Conservation (phyloP, 2,113 vertebrate species). For the Salminus brasiliensis region DNA sequence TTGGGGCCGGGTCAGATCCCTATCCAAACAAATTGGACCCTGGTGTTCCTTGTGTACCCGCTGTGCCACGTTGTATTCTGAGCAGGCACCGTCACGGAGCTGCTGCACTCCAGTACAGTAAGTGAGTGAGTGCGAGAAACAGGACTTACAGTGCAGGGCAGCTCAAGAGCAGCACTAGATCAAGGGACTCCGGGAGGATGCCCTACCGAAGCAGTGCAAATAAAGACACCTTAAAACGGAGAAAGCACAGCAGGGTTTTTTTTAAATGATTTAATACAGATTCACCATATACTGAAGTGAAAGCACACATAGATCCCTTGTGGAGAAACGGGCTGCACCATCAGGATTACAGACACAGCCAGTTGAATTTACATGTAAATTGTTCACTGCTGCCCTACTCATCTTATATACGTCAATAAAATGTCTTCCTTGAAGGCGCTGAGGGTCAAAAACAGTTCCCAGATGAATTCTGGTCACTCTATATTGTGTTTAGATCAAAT, state of each 20-base stretch:
- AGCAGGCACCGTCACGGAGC: background rate
- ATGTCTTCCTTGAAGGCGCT: background rate
- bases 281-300: background rate
- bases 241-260: background rate
- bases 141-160: background rate
- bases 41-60: background rate
- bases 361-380: background rate
- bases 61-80: background rate
- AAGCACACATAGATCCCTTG: background rate
- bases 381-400: background rate
- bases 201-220: background rate
- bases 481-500: background rate
- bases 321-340: background rate
- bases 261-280: background rate
- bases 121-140: background rate
- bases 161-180: background rate
- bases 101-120: background rate
- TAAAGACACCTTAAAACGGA: background rate
- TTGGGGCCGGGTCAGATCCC: conserved; percentile 80
- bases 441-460: background rate
- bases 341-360: background rate
- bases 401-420: background rate
- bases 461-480: background rate
- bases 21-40: conserved; percentile 51
- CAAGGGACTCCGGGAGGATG: background rate